Evolutionary conservation across 1,140 invertebrate genomes (phyloP).

Genomic region (Thaumetopoea pityocampa): DNA sequence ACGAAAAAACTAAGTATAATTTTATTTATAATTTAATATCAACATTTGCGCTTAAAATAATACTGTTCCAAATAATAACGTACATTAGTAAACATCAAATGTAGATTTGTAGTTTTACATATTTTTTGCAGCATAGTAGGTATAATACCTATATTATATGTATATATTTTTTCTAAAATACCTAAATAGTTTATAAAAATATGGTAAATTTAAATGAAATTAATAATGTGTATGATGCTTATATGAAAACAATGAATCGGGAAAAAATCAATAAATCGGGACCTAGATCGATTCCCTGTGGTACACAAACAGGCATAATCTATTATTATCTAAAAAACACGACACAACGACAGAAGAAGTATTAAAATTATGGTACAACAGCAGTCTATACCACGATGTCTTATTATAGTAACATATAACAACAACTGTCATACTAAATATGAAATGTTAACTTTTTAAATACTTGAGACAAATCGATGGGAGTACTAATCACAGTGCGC

Average conservation of each 20-base stretch:
- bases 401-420: constrained; percentile 35
- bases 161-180: too few species aligned
- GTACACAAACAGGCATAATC: constrained; percentile 9
- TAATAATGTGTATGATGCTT: not conserved
- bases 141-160: not conserved
- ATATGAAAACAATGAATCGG: too few species aligned
- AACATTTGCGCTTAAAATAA: constrained; percentile 2
- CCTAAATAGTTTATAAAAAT: too few species aligned
- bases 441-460: too few species aligned
- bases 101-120: not conserved
- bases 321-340: constrained; percentile 26
- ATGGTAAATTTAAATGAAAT: not conserved
- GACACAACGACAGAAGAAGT: constrained; percentile 28
- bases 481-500: too few species aligned
- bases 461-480: too few species aligned
- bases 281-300: constrained; percentile 3
- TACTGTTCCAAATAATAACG: constrained; percentile 7
- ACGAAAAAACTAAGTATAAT: constrained; percentile 4
- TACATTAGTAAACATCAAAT: not conserved
- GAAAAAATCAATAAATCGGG: constrained; percentile 1
- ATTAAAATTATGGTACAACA: constrained; percentile 28
- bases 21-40: constrained; percentile 8
- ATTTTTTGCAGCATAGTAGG: not conserved
- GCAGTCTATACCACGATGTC: constrained; percentile 34
- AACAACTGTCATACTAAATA: constrained; percentile 22